These are phyloP conservation scores for Furnarius figulus DNA, from an alignment of 2,113 vertebrate genomes.

Conservation along the genomic window DNA sequence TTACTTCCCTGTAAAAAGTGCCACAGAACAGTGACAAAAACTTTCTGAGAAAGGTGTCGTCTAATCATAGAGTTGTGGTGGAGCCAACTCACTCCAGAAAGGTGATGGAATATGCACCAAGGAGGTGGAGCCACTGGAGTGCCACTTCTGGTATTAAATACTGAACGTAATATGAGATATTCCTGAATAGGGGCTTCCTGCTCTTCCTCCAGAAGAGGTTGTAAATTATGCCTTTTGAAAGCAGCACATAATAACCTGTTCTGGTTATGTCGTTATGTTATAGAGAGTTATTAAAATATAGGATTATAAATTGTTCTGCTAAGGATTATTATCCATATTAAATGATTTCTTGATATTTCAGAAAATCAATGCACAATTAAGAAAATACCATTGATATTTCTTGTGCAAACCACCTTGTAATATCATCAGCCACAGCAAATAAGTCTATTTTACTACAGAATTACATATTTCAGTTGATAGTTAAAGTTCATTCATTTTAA, in stretches of 20 bases:
- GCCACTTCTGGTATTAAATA: not conserved
- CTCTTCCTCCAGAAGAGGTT: not conserved
- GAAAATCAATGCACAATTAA: not conserved
- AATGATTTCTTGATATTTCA: not conserved
- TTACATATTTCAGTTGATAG: not conserved
- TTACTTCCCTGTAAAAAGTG: not conserved
- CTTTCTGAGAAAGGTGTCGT: not conserved
- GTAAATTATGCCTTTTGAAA: not conserved
- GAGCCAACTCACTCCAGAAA: not conserved
- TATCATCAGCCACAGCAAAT: not conserved
- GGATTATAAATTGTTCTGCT: not conserved
- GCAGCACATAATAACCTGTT: not conserved
- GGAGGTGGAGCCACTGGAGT: not conserved
- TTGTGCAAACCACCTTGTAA: not conserved
- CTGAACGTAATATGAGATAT: not conserved
- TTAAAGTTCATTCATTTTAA: not conserved
- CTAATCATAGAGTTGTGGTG: not conserved
- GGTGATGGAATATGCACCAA: not conserved
- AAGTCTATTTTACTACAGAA: not conserved
- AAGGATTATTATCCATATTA: not conserved
- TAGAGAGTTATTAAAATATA: not conserved
- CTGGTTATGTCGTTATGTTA: not conserved
- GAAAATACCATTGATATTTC: not conserved
- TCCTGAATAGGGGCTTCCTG: not conserved
- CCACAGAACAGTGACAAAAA: not conserved